Base-by-base conservation (phyloP, 2,113 vertebrate species). In the Pelobates fuscus region DNA sequence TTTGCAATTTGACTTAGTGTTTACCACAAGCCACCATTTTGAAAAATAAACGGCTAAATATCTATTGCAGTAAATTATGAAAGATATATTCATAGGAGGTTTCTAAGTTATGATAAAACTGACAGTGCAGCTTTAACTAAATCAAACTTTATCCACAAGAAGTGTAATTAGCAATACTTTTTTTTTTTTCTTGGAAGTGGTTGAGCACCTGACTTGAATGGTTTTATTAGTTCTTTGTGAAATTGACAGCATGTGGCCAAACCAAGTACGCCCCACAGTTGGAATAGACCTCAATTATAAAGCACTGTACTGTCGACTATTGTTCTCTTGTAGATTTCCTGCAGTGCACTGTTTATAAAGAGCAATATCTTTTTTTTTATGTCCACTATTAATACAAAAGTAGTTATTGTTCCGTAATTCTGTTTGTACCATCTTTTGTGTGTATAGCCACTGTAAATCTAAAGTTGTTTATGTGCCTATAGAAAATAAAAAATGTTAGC, bases 361-460 rank as follows among this genome's bases (percentile, higher is more conserved):
- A 62, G n/a, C 4, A 62, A 62, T 30, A 25, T 32, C 26, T 62
- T 18, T 8, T 26, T 62, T 62, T 32, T 26, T 27, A 17, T 21
- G 23, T 24, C 15, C 60, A 62, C 27, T 32, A 3, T 11, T 23
- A 29, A 23, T 29, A 29, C 12, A 60, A 60, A 60, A 60, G 58
- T 20, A 59, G 57, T 17, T 59, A 26, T 27, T 59, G 57, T 24
- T 17, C 58, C 8, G 26, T 20, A 32, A 32, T 37, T 27, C n/a
- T 32, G 25, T 62, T 62, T 62, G 60, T 37, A 37, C 60, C 60
- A 62, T 62, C 29, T 37, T 29, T 62, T 62, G 29, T 62, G 29
- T 20, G 24, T 20, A 37, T 11, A 20, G 18, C 29, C 5, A 20
- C 15, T 32, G 60, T 32, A 62, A 62, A 62, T 7, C 14, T 20